Percentiles rank a stretch among this genome's conserved stretches.
Evolutionary conservation across 92 coral and sea anemone species (phyloP).

Genomic region (Phenganax marumi): DNA sequence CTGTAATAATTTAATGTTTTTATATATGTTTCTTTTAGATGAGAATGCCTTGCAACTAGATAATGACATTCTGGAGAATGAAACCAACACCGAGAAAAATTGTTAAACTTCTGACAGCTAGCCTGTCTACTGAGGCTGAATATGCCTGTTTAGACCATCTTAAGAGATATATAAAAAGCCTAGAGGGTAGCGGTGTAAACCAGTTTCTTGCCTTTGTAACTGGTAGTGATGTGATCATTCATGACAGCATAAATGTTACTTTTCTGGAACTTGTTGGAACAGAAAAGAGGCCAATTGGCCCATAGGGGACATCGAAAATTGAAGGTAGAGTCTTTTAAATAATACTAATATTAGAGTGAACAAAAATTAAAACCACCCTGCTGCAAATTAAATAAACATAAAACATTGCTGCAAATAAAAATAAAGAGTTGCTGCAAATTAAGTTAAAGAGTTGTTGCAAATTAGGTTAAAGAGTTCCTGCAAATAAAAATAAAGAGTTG

Average conservation of each 20-base stretch:
- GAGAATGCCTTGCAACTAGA: constrained; percentile 35
- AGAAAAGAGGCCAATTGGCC: constrained; percentile 49
- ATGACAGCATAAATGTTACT: constrained; percentile 33
- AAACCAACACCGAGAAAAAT: constrained; percentile 45
- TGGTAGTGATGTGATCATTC: constrained; percentile 46
- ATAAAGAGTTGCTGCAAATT: no score
- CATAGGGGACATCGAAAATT: not conserved
- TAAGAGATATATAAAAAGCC: no score
- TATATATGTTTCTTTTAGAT: constrained; percentile 26
- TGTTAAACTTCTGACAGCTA: constrained; percentile 39
- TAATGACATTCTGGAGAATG: constrained; percentile 29
- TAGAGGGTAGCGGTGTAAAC: constrained; percentile 4
- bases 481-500: no score
- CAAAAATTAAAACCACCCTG: no score
- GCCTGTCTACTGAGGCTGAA: constrained; percentile 36
- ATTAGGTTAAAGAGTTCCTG: no score
- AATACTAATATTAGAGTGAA: no score
- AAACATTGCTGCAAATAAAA: no score
- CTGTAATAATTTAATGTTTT: no score
- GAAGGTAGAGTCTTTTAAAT: no score
- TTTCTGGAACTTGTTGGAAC: constrained; percentile 38
- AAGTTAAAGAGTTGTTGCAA: no score
- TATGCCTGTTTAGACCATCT: constrained; percentile 38
- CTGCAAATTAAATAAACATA: no score
- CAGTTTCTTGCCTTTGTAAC: constrained; percentile 32